A percentile compares a stretch with the other conserved stretches of the same genome.
These are phyloP conservation scores for Aleiodes testaceus DNA, from an alignment of 2,888 invertebrate species.

Conservation along the genomic window DNA sequence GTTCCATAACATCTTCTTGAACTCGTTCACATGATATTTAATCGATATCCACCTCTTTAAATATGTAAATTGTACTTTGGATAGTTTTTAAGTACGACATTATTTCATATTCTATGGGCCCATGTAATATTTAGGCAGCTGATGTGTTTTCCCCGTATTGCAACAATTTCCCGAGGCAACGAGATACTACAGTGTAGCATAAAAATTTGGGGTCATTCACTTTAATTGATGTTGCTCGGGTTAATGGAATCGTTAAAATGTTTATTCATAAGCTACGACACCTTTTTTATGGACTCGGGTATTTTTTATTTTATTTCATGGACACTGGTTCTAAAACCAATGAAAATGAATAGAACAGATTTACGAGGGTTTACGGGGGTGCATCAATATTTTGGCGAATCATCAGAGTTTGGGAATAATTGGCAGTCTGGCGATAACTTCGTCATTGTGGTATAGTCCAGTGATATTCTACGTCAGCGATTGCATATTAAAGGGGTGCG, in stretches of 20 bases:
- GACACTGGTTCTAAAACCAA: too few relatives aligned
- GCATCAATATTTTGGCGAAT: conserved; percentile 19
- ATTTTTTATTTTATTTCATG: too few relatives aligned
- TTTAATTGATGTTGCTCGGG: too few relatives aligned
- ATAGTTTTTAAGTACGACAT: neutral
- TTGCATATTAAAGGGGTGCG: neutral
- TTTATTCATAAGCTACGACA: too few relatives aligned
- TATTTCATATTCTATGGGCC: neutral
- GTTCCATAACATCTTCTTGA: conserved; percentile 32
- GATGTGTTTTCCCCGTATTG: too few relatives aligned
- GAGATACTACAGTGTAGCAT: too few relatives aligned
- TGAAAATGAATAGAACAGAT: neutral
- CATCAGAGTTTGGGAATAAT: neutral
- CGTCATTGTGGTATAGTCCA: neutral
- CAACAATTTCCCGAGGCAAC: too few relatives aligned
- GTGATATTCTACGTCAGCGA: neutral
- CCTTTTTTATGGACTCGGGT: too few relatives aligned
- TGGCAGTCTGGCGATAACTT: neutral
- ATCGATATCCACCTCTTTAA: conserved; percentile 2
- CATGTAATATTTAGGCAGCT: too few relatives aligned
- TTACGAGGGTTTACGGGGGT: neutral
- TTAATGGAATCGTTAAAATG: too few relatives aligned
- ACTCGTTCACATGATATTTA: neutral
- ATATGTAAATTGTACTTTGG: neutral
- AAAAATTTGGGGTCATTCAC: too few relatives aligned